phyloP scores from a whole-genome alignment of 1,140 invertebrate genomes.

The Telenomus remus region DNA sequence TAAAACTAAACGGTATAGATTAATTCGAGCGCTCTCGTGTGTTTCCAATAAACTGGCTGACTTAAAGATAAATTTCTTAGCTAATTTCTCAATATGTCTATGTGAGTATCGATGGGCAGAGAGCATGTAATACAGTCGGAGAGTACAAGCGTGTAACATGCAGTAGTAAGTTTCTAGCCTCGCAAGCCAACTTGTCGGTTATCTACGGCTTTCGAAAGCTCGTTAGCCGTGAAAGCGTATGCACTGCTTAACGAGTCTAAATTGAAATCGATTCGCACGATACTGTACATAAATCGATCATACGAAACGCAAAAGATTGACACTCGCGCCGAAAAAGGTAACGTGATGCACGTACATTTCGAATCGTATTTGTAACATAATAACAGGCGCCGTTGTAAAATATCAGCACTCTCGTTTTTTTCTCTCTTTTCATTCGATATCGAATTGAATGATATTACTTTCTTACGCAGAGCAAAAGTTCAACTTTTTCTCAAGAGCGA shows the following conservation, averaged over 20 bases:
- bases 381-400: conserved; percentile 12
- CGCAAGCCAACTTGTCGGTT: conserved; percentile 70
- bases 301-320: conserved; percentile 51
- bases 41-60: conserved; percentile 6
- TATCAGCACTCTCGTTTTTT: too few relatives aligned
- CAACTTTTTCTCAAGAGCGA: too few relatives aligned
- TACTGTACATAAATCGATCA: conserved; percentile 62
- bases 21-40: too few relatives aligned
- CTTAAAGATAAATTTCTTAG: conserved; percentile 45
- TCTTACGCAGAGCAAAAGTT: too few relatives aligned
- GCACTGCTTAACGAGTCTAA: conserved; percentile 72
- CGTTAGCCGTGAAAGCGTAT: conserved; percentile 71
- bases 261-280: conserved; percentile 73
- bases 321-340: conserved; percentile 37
- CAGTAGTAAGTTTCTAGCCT: conserved; percentile 56
- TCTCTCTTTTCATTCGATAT: conserved; percentile 15
- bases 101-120: conserved; percentile 47
- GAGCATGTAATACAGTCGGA: conserved; percentile 55
- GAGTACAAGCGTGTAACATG: conserved; percentile 67
- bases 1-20: too few relatives aligned
- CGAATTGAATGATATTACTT: conserved; percentile 16
- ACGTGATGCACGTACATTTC: conserved; percentile 20
- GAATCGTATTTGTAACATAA: conserved; percentile 26
- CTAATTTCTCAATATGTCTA: conserved; percentile 49
- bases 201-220: conserved; percentile 75